Evolutionary conservation across 2,888 invertebrate genomes (phyloP), one percentile per base, ranked within the genome.

Genomic region (Balanococcus diminutus): DNA sequence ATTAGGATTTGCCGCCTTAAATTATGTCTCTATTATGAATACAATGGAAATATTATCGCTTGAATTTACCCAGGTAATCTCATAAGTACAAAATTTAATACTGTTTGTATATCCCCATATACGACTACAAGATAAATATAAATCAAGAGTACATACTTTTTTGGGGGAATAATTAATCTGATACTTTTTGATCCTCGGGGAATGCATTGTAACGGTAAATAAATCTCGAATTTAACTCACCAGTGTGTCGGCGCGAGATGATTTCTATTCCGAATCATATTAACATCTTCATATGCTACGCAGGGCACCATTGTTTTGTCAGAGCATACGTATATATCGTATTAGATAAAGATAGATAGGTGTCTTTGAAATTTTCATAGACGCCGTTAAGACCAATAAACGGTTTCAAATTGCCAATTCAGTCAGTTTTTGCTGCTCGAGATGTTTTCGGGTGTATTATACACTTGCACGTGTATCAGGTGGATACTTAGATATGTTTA

Each of bases 21-120:
- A 79, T 79, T 79, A 79, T 79, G 75, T 79, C 75, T 79, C 75
- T 36, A 79, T 79, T 79, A 79, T 79, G 75, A 79, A 79, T 79
- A 79, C 75, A 79, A 79, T 79, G 3, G 75, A 79, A 79, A 36
- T 79, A 79, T 79, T 79, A 79, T 79, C 75, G 19, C 0, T 1
- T 36, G 36, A 79, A 36, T 79, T 79, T 79, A 79, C 75, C n/a
- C 36, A 9, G 36, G 36, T 79, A 79, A 79, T 79, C 75, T 79
- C 1, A n/a, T 79, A 79, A 79, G 36, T 36, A 79, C 36, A 32
- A 28, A 79, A 79, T 79, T 79, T 79, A 79, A 79, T 79, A 79
- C 75, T 79, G 36, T 79, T 79, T 79, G 75, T 36, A 79, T 79
- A 79, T 79, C n/a, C 36, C 32, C 75, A 11, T 67, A 56, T 31